Evolutionary conservation across 2,113 vertebrate genomes (phyloP).

Genomic region (Python bivittatus): DNA sequence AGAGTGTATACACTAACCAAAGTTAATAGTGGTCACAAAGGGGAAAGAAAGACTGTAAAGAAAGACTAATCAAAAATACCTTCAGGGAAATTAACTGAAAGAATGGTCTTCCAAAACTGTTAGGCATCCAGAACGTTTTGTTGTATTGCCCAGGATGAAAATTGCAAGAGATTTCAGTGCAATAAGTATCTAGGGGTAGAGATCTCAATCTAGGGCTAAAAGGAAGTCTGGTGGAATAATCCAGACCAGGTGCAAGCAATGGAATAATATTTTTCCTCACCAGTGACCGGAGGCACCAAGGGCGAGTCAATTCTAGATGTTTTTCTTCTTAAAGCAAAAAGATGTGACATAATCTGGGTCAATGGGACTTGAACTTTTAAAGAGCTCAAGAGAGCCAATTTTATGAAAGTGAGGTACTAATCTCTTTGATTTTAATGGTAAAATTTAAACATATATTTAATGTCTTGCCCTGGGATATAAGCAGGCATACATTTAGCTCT

Average conservation of each 20-base stretch:
- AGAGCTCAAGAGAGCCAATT: background rate
- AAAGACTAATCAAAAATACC: background rate
- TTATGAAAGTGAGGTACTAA: background rate
- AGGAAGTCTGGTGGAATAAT: slow-evolving; percentile 17
- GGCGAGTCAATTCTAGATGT: background rate
- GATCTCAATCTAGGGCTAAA: background rate
- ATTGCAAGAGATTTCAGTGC: background rate
- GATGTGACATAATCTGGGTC: background rate
- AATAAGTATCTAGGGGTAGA: background rate
- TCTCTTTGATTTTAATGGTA: background rate
- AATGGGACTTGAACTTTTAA: background rate
- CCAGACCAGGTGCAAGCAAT: slow-evolving; percentile 11
- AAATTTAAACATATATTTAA: background rate
- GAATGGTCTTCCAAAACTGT: background rate
- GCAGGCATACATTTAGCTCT: background rate
- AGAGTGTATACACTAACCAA: background rate
- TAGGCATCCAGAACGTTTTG: background rate
- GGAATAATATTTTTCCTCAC: background rate
- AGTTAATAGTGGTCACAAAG: background rate
- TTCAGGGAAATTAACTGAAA: background rate
- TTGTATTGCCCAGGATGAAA: background rate
- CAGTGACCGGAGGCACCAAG: slow-evolving; percentile 14
- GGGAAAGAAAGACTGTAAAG: background rate
- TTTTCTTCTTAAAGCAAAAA: background rate
- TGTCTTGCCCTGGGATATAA: background rate